A percentile compares a stretch with the other conserved stretches of the same genome.
phyloP scores from a whole-genome alignment of 2,113 vertebrate species.

The Perognathus longimembris region DNA sequence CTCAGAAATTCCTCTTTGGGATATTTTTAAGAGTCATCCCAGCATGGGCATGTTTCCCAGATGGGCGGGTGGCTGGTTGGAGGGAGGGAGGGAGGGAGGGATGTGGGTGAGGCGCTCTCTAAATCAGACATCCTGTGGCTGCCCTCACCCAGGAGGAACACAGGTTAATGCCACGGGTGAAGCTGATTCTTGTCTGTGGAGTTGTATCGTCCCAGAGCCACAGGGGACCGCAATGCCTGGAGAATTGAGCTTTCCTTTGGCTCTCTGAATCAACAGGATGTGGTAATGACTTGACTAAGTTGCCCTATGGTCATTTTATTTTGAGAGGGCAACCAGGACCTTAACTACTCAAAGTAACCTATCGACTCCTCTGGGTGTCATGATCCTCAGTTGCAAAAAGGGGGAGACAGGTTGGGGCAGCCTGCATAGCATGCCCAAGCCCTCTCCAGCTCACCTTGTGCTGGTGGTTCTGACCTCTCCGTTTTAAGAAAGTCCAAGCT shows the following conservation, averaged over 20 bases:
- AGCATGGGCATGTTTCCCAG: not conserved
- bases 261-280: constrained; percentile 59
- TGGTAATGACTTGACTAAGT: constrained; percentile 63
- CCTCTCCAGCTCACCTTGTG: not conserved
- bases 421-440: not conserved
- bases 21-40: not conserved
- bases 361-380: not conserved
- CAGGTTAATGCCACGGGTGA: not conserved
- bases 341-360: not conserved
- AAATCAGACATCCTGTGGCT: not conserved
- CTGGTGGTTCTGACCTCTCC: not conserved
- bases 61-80: not conserved
- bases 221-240: not conserved
- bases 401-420: accelerated
- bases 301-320: not conserved
- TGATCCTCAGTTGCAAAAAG: not conserved
- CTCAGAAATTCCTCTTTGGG: constrained; percentile 4
- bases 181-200: not conserved
- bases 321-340: not conserved
- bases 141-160: not conserved
- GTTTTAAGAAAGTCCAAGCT: not conserved
- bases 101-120: not conserved
- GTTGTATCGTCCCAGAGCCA: not conserved
- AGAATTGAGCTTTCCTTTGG: constrained; percentile 38
- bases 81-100: not conserved